These are phyloP conservation scores for Bubo blakistoni DNA, from an alignment of 2,113 vertebrate species.

Conservation along the genomic window DNA sequence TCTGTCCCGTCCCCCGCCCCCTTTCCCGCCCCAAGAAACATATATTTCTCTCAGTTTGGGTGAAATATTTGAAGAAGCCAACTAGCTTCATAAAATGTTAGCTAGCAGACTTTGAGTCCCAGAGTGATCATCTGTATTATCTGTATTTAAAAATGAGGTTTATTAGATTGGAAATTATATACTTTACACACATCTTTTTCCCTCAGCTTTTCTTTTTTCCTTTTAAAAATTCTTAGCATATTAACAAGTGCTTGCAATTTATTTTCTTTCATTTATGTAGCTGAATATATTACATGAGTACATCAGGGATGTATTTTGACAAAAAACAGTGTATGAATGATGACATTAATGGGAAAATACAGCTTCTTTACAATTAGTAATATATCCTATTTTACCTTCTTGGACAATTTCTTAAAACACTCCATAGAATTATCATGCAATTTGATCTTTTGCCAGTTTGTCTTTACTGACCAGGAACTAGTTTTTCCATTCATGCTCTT, in stretches of 20 bases:
- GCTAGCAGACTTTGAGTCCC: not conserved
- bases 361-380: not conserved
- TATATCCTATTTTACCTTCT: not conserved
- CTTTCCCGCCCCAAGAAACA: fast-evolving
- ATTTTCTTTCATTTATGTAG: not conserved
- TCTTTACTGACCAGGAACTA: not conserved
- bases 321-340: not conserved
- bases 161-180: not conserved
- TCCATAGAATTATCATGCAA: not conserved
- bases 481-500: not conserved
- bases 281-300: not conserved
- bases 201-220: not conserved
- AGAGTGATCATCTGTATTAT: not conserved
- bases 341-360: not conserved
- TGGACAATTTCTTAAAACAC: not conserved
- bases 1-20: no score
- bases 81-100: not conserved
- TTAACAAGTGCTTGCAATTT: not conserved
- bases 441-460: not conserved
- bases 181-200: not conserved
- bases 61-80: not conserved
- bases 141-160: not conserved
- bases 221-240: not conserved
- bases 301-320: not conserved
- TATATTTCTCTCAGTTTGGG: not conserved